These are phyloP conservation scores for Darevskia mixta DNA, from an alignment of 2,797 vertebrate genomes.

Conservation along the genomic window DNA sequence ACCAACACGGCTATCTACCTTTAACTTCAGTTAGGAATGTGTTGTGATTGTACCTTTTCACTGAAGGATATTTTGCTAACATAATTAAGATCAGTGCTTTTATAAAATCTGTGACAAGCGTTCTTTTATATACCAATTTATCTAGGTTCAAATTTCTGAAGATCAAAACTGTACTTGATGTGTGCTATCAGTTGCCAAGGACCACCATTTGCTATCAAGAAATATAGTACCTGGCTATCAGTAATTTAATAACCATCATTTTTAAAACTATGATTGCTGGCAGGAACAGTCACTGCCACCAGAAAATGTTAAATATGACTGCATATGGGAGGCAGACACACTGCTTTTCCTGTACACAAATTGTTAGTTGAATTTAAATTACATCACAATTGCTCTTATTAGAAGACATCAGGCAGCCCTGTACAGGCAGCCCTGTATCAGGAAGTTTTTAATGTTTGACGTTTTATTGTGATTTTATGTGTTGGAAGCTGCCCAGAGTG, in stretches of 20 bases:
- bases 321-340: neutral
- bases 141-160: neutral
- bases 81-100: neutral
- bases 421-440: no score
- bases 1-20: no score
- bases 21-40: no score
- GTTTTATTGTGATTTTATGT: no score
- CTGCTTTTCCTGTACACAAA: neutral
- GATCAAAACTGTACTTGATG: neutral
- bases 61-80: neutral
- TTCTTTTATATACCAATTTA: neutral
- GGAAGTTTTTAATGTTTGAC: no score
- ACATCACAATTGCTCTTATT: neutral
- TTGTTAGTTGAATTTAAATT: neutral
- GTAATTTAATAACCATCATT: neutral
- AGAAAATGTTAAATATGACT: neutral
- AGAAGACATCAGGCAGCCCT: no score
- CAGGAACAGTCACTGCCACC: neutral
- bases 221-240: neutral
- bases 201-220: neutral
- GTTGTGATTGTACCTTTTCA: neutral
- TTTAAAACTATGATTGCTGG: neutral
- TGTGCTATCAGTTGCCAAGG: no score
- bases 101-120: neutral
- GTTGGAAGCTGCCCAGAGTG: no score